Conservation (phyloP, 2,888 invertebrate genomes). For the Neoascia interrupta region DNA sequence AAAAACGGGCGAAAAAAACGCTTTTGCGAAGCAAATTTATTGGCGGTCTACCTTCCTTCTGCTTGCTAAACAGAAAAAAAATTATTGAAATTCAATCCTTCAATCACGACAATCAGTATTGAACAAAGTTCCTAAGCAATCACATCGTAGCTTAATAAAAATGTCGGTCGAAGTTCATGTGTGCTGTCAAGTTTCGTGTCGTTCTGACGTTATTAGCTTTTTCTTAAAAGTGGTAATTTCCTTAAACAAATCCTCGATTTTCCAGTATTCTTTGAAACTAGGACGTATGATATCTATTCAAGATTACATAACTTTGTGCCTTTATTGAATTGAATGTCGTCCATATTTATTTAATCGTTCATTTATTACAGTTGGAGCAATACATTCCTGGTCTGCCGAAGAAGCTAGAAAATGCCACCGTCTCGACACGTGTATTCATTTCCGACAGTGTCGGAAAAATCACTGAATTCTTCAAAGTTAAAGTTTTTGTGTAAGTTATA, state of each 20-base stretch:
- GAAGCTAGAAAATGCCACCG: slow-evolving; percentile 81
- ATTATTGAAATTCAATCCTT: no score
- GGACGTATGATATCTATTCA: slow-evolving; percentile 5
- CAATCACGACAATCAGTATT: slow-evolving; percentile 6
- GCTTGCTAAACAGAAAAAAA: no score
- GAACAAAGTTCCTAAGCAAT: background rate
- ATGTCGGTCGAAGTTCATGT: slow-evolving; percentile 59
- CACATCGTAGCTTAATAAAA: background rate
- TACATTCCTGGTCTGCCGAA: slow-evolving; percentile 87
- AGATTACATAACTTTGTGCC: no score
- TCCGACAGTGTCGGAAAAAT: slow-evolving; percentile 81
- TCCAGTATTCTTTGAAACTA: slow-evolving; percentile 38
- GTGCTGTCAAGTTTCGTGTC: slow-evolving; percentile 44
- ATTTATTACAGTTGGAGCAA: slow-evolving; percentile 82
- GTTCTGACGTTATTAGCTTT: slow-evolving; percentile 38
- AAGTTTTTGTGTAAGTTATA: slow-evolving; percentile 88
- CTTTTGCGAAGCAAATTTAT: no score
- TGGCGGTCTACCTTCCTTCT: no score
- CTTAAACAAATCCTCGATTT: slow-evolving; percentile 33
- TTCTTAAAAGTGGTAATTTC: slow-evolving; percentile 65
- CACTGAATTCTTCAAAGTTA: slow-evolving; percentile 84
- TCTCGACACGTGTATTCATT: slow-evolving; percentile 80
- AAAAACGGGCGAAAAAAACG: no score
- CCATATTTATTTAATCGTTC: background rate
- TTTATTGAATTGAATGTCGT: background rate